These are phyloP conservation scores for Ophioderma brevispina DNA, from an alignment of 35 echinoderm and acorn worm species.

Conservation along the genomic window DNA sequence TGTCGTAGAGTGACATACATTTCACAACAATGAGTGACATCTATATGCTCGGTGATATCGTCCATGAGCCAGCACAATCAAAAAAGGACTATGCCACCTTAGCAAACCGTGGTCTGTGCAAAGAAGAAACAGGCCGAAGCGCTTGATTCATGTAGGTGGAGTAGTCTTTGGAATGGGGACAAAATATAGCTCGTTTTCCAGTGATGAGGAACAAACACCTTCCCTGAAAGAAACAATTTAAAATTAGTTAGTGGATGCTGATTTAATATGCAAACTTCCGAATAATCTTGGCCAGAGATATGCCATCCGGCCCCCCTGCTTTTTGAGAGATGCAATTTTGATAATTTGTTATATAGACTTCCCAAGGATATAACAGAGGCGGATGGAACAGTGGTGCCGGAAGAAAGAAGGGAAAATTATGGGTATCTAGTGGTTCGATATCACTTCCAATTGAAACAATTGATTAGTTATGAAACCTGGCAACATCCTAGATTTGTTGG, in stretches of 20 bases:
- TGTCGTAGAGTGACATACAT: too few species aligned
- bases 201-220: slow-evolving; percentile 19
- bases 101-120: slow-evolving; percentile 28
- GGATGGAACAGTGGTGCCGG: neutral
- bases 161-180: too few species aligned
- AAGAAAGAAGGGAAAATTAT: neutral
- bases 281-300: slow-evolving; percentile 20
- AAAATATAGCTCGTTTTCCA: slow-evolving; percentile 18
- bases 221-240: neutral
- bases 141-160: slow-evolving; percentile 21
- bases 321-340: neutral
- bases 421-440: neutral
- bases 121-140: slow-evolving; percentile 1
- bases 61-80: slow-evolving; percentile 2
- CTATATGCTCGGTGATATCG: too few species aligned
- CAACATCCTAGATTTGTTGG: neutral
- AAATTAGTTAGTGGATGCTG: slow-evolving; percentile 8
- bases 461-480: neutral
- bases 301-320: slow-evolving; percentile 19
- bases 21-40: too few species aligned
- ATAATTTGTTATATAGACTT: neutral
- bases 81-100: slow-evolving; percentile 25
- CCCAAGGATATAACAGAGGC: neutral
- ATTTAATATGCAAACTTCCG: slow-evolving; percentile 35
- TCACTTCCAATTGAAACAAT: slow-evolving; percentile 12